Conservation (phyloP, 53 echinoderm and acorn worm genomes). For the Antedon mediterranea region DNA sequence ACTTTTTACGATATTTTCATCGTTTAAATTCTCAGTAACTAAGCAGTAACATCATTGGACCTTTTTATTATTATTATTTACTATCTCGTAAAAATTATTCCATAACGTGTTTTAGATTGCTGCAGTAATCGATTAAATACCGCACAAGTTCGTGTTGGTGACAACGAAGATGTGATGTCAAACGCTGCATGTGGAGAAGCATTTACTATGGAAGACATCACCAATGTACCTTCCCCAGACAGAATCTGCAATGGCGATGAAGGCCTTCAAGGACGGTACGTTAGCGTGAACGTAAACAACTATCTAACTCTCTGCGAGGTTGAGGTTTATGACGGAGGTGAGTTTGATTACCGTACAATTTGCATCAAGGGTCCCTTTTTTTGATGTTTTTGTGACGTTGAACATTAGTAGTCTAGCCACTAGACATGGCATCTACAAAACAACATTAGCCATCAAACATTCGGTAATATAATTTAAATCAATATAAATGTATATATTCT, state of each 20-base stretch:
- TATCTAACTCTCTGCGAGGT: background rate
- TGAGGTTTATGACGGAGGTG: background rate
- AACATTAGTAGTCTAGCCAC: too few relatives aligned
- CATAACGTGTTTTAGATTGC: background rate
- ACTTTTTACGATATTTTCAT: too few relatives aligned
- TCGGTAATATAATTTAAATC: background rate
- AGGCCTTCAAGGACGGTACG: background rate
- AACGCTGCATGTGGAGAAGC: background rate
- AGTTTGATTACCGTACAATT: background rate
- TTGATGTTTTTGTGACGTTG: background rate
- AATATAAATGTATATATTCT: too few relatives aligned
- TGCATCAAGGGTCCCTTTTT: background rate
- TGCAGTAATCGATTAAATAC: background rate
- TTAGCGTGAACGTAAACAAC: background rate
- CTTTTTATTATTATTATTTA: too few relatives aligned
- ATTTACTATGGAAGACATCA: background rate
- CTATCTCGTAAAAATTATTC: too few relatives aligned
- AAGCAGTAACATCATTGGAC: too few relatives aligned
- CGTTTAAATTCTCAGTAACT: too few relatives aligned
- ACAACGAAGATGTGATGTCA: background rate
- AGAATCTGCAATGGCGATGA: background rate
- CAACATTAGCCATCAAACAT: too few relatives aligned
- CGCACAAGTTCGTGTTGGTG: background rate
- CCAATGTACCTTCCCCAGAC: background rate
- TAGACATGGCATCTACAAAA: too few relatives aligned